A percentile compares a stretch with the other conserved stretches of the same genome.
Evolutionary conservation across 2,797 vertebrate species (phyloP).

Genomic region (Buphagus erythrorhynchus): DNA sequence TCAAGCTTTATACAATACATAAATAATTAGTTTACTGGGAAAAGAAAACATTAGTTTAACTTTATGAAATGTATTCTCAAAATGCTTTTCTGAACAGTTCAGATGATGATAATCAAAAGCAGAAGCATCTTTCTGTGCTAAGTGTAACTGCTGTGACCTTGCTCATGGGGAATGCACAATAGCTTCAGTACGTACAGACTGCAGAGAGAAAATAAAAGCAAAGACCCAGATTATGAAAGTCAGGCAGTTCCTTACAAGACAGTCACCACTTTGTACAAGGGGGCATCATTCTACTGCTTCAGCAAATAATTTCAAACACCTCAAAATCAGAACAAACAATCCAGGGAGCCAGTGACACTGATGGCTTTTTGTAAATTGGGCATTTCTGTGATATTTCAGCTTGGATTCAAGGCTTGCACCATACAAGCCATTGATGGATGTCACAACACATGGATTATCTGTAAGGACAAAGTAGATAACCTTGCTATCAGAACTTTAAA

Average conservation of each 20-base stretch:
- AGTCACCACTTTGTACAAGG: neutral
- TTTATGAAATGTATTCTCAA: neutral
- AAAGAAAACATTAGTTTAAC: neutral
- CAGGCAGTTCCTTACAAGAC: neutral
- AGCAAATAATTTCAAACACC: neutral
- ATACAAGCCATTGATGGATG: neutral
- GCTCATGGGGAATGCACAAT: neutral
- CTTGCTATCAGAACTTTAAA: neutral
- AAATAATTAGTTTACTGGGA: neutral
- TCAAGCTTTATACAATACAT: neutral
- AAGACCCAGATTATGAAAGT: neutral
- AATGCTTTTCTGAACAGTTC: constrained; percentile 1
- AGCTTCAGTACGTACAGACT: neutral
- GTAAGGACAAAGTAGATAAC: neutral
- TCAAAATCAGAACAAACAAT: neutral
- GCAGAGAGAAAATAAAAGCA: neutral
- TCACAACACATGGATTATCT: neutral
- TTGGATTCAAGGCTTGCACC: neutral
- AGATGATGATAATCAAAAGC: neutral
- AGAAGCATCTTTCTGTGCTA: neutral
- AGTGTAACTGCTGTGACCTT: neutral
- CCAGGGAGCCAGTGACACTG: accelerated
- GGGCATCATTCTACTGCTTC: neutral
- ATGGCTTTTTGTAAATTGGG: neutral
- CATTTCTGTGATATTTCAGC: neutral